phyloP scores from a whole-genome alignment of 2,113 vertebrate genomes.

The Salvator merianae region DNA sequence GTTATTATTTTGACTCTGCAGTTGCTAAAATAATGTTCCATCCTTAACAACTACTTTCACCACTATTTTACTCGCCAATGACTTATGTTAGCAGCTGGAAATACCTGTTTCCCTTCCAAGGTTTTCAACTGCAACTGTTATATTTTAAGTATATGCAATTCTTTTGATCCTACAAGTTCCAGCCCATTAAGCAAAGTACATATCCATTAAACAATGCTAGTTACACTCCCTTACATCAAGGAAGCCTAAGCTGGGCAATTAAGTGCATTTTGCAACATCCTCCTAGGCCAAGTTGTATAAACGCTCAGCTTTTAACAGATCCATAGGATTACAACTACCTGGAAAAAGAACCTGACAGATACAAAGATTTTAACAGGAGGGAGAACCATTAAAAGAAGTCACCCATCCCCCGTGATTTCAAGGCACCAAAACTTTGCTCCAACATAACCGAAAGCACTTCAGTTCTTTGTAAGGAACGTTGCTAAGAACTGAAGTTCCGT shows the following conservation, averaged over 20 bases:
- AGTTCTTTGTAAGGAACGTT: too few species aligned
- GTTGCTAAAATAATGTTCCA: not conserved
- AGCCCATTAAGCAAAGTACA: not conserved
- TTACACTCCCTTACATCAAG: not conserved
- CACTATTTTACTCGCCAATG: not conserved
- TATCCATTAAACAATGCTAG: not conserved
- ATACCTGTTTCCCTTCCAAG: not conserved
- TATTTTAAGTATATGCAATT: not conserved
- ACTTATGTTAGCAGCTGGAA: not conserved
- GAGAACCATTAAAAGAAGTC: not conserved
- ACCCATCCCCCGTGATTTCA: too few species aligned
- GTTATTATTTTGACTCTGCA: too few species aligned
- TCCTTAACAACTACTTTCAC: not conserved
- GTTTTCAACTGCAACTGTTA: not conserved
- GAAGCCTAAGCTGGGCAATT: not conserved
- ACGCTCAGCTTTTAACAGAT: not conserved
- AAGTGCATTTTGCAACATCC: not conserved
- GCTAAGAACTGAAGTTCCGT: too few species aligned
- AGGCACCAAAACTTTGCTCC: not conserved
- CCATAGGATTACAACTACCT: not conserved
- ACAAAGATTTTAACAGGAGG: not conserved
- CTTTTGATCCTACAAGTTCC: not conserved
- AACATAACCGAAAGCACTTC: not conserved
- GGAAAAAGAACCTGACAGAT: too few species aligned
- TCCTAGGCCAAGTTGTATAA: not conserved